A percentile compares a stretch with the other conserved stretches of the same genome.
These are phyloP conservation scores for Sesamia inferens DNA, from an alignment of 2,888 invertebrate species.

Conservation along the genomic window DNA sequence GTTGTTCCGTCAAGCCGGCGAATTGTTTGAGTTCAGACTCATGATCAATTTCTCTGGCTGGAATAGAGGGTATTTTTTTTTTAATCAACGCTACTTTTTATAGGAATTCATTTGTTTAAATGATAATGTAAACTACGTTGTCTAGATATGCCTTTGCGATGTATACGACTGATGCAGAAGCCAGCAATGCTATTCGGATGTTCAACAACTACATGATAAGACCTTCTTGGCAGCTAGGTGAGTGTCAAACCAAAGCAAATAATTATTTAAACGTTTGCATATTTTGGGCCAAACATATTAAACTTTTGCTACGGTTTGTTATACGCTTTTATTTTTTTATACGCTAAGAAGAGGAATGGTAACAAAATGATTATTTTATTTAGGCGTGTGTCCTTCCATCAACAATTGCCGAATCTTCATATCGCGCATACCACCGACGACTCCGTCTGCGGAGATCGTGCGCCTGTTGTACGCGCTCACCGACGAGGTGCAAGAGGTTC, in stretches of 20 bases:
- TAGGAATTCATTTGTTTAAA: background rate
- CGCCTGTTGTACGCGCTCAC: slow-evolving; percentile 89
- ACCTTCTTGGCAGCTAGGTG: slow-evolving; percentile 91
- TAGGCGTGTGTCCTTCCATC: slow-evolving; percentile 92
- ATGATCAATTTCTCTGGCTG: slow-evolving; percentile 94
- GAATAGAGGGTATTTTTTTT: slow-evolving; percentile 91
- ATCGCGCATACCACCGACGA: slow-evolving; percentile 89
- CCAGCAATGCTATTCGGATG: slow-evolving; percentile 91
- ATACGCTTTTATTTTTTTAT: background rate
- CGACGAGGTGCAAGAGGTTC: slow-evolving; percentile 86
- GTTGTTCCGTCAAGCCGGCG: slow-evolving; percentile 89
- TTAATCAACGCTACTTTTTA: background rate
- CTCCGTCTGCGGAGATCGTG: slow-evolving; percentile 90
- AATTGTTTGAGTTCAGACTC: slow-evolving; percentile 93
- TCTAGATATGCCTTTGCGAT: slow-evolving; percentile 93
- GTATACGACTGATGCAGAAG: slow-evolving; percentile 90
- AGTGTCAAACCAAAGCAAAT: slow-evolving; percentile 48
- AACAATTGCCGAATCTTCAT: slow-evolving; percentile 95
- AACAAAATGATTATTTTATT: slow-evolving; percentile 8
- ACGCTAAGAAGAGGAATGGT: background rate
- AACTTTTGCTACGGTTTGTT: too few relatives aligned
- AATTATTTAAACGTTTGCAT: background rate
- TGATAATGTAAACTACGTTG: slow-evolving; percentile 1
- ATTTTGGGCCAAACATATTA: background rate
- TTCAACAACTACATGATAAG: slow-evolving; percentile 93